Percentiles rank a stretch among this genome's conserved stretches.
These are phyloP conservation scores for Achatina immaculata DNA, from an alignment of 1,140 invertebrate genomes.

Conservation along the genomic window DNA sequence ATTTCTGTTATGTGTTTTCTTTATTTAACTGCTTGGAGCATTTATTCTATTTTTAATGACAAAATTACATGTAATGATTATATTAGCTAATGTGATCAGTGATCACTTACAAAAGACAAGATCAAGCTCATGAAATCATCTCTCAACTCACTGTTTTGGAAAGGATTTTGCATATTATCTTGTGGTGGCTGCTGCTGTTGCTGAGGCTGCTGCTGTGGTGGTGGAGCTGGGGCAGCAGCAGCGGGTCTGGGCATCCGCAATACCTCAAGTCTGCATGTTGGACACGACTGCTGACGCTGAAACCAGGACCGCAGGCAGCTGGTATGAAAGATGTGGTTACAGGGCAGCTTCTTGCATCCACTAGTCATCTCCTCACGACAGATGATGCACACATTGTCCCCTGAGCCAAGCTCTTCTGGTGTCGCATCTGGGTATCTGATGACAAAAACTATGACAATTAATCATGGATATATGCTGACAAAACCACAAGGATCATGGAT, in stretches of 20 bases:
- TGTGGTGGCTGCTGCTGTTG: constrained; percentile 16
- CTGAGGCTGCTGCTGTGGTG: constrained; percentile 47
- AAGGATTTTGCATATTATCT: constrained; percentile 27
- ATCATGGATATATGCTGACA: background rate
- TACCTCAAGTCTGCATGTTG: constrained; percentile 97
- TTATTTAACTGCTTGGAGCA: no score
- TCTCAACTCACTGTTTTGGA: constrained; percentile 43
- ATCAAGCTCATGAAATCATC: no score
- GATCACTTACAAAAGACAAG: no score
- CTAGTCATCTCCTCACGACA: constrained; percentile 93
- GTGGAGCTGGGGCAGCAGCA: constrained; percentile 43
- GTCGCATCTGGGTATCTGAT: constrained; percentile 91
- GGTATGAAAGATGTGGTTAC: constrained; percentile 99
- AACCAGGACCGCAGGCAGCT: constrained; percentile 99
- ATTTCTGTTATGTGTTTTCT: no score
- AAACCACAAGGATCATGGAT: no score
- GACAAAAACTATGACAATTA: background rate
- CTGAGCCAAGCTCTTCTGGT: constrained; percentile 89
- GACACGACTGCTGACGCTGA: constrained; percentile 99
- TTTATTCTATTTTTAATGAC: no score
- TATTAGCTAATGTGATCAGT: no score
- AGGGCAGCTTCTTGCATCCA: constrained; percentile 91
- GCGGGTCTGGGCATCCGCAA: constrained; percentile 75
- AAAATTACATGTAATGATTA: no score
- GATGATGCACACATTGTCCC: constrained; percentile 99